phyloP scores from a whole-genome alignment of 2,113 vertebrate genomes.

The Peucedramus taeniatus region DNA sequence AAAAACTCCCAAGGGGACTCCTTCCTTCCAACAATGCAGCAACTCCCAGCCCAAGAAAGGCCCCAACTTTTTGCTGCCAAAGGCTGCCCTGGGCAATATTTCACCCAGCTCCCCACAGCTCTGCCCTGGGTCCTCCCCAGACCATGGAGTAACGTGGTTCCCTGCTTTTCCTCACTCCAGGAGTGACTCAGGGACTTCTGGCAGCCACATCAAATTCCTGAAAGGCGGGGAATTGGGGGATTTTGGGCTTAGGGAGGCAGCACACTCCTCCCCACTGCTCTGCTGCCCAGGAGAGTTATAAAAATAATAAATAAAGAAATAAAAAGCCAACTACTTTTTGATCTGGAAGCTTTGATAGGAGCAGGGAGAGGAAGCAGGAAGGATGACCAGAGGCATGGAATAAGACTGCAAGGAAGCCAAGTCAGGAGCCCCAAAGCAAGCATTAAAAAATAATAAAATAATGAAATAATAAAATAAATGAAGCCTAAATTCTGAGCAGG shows the following conservation, averaged over 20 bases:
- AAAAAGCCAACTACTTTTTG: neutral
- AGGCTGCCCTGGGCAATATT: neutral
- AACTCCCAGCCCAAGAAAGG: neutral
- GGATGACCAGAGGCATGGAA: neutral
- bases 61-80: neutral
- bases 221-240: no score
- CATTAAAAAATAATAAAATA: neutral
- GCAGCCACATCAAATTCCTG: neutral
- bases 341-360: neutral
- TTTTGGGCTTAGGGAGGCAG: neutral
- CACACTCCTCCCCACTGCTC: neutral
- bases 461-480: neutral
- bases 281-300: neutral
- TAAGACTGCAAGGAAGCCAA: neutral
- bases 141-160: rapidly evolving
- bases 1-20: neutral
- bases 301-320: neutral
- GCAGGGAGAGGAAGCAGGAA: neutral
- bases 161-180: neutral
- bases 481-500: neutral
- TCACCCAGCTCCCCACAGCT: neutral
- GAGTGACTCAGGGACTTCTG: neutral
- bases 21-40: neutral
- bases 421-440: neutral
- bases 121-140: neutral